Evolutionary conservation across 2,113 vertebrate species (phyloP), one percentile per base, ranked within the genome.

Genomic region (Psilopsiagon aurifrons): DNA sequence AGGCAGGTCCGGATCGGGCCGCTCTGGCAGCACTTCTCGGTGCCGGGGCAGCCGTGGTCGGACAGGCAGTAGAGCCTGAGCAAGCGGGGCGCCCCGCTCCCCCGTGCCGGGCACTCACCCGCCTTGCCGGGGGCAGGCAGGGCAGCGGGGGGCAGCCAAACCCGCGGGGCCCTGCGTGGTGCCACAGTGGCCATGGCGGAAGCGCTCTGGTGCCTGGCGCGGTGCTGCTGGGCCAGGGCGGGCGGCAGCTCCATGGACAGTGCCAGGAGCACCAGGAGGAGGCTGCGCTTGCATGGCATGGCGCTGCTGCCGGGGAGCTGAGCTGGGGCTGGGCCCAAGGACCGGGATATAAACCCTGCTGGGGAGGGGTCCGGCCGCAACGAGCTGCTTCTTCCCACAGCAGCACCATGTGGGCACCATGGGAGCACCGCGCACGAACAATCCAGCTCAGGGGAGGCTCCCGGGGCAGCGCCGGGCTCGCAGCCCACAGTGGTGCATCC

Each of bases 11-110:
- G 77, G 60, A 46, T 37, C 4, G 24, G 64, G 28, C 90, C 41
- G 0, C 20, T 15, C 27, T 20, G 85, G 92, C 96, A 97, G 90
- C 97, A 97, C 47, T 95, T 97, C 94, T 97, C 88, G 0, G 88
- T 13, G 1, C 86, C 84, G 0, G 96, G 96, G 57, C 97, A 97
- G 83, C 86, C 3, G 4, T 6, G 33, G 43, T 97, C 96, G 0
- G 91, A 95, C 71, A 95, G 47, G 78, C 97, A 97, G 88, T 17
- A 95, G 14, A 75, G 51, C 8, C 29, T 2, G 22, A 41, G 13
- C 8, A 49, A 11, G 5, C 8, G 55, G 1, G 9, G 39, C 10
- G 37, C 23, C 51, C 29, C 0, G 0, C 49, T 51, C 2, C 1
- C 28, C 24, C 4, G 49, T 0, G 0, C 44, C 0, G 90, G 96